A percentile compares a stretch with the other conserved stretches of the same genome.
These are phyloP conservation scores for Nematolebias whitei DNA, from an alignment of 2,113 vertebrate genomes.

Conservation along the genomic window DNA sequence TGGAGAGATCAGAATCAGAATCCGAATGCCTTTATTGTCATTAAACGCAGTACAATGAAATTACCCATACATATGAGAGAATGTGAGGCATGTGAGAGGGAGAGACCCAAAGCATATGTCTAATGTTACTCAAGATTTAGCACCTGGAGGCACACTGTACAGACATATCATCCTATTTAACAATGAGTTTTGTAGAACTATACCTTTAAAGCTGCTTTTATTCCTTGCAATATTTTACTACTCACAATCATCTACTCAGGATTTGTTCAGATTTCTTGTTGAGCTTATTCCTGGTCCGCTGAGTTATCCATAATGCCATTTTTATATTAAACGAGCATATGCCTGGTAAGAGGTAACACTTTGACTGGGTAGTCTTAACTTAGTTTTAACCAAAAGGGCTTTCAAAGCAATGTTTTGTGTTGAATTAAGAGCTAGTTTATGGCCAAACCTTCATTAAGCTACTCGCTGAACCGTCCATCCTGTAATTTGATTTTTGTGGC, in stretches of 20 bases:
- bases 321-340: neutral
- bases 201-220: conserved; percentile 8
- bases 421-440: no score
- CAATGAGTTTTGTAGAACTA: conserved; percentile 37
- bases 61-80: neutral
- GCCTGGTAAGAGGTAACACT: neutral
- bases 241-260: neutral
- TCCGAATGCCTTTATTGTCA: no score
- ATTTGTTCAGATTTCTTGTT: neutral
- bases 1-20: no score
- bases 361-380: neutral
- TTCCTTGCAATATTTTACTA: neutral
- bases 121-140: conserved; percentile 29
- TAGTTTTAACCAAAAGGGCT: neutral
- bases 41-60: no score
- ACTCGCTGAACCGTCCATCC: no score
- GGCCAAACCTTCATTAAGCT: no score
- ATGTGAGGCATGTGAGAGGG: neutral
- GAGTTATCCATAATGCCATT: neutral
- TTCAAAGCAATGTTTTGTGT: neutral
- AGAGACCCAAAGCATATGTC: conserved; percentile 11
- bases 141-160: conserved; percentile 13
- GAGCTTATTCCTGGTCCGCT: neutral
- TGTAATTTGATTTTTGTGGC: no score
- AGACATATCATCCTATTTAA: conserved; percentile 37